Evolutionary conservation across 1,140 invertebrate genomes (phyloP).

Genomic region (Trichonephila clavata): DNA sequence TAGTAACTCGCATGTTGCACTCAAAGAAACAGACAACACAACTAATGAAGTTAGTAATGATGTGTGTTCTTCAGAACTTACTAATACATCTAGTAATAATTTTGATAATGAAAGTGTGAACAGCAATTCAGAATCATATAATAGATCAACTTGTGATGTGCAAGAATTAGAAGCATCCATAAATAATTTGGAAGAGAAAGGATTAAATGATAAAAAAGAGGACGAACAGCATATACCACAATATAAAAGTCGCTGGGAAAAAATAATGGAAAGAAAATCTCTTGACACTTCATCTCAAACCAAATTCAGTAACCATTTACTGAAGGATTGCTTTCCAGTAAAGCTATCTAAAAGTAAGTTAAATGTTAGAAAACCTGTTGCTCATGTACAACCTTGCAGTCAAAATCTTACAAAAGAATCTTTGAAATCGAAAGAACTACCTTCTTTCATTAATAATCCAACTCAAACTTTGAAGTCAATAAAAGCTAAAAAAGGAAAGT

Average conservation of each 20-base stretch:
- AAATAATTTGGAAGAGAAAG: background rate
- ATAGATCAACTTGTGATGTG: background rate
- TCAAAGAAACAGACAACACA: background rate
- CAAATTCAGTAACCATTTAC: constrained; percentile 22
- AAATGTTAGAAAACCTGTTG: constrained; percentile 5
- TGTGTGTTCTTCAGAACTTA: background rate
- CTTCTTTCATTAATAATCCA: background rate
- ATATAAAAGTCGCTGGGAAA: constrained; percentile 69
- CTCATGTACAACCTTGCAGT: constrained; percentile 36
- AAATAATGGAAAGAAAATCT: constrained; percentile 62
- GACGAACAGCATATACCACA: background rate
- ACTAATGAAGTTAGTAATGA: background rate
- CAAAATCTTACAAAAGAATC: background rate
- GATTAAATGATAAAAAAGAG: background rate
- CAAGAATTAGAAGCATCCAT: background rate
- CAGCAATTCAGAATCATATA: background rate
- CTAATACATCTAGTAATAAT: background rate
- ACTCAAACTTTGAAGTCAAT: background rate
- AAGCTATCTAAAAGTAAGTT: background rate
- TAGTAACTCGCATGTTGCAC: background rate
- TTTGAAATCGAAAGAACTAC: background rate
- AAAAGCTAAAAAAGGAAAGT: background rate
- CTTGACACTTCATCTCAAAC: constrained; percentile 14
- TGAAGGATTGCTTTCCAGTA: constrained; percentile 36
- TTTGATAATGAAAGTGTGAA: background rate